Percentiles rank a stretch among this genome's conserved stretches.
Conservation (phyloP, 2,888 invertebrate genomes). For the Drosophila villosipedis region DNA sequence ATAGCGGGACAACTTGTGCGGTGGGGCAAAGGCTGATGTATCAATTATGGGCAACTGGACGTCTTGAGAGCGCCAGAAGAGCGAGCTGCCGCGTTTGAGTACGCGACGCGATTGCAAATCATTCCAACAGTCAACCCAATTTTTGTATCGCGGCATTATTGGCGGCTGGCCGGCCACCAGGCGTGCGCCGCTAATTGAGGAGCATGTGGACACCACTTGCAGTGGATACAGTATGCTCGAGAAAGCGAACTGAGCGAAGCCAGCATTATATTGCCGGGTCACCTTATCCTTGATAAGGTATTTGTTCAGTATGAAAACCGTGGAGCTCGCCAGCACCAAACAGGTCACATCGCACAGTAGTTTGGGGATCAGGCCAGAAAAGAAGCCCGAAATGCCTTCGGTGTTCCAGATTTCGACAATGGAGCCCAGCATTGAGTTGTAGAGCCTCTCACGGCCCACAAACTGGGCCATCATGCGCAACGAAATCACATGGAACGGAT, state of each 20-base stretch:
- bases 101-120: conserved; percentile 91
- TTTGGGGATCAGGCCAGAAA: conserved; percentile 94
- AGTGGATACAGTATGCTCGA: conserved; percentile 95
- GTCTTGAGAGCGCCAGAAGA: conserved; percentile 86
- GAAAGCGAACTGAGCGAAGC: conserved; percentile 91
- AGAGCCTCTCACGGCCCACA: conserved; percentile 94
- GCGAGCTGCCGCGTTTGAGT: conserved; percentile 93
- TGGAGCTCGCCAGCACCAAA: conserved; percentile 90
- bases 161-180: conserved; percentile 93
- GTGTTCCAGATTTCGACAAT: conserved; percentile 92
- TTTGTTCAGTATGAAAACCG: conserved; percentile 92
- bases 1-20: conserved; percentile 74
- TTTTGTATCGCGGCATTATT: conserved; percentile 91
- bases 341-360: conserved; percentile 93
- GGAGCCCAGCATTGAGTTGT: conserved; percentile 88
- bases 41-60: conserved; percentile 20
- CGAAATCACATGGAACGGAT: conserved; percentile 97
- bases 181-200: conserved; percentile 94
- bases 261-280: conserved; percentile 87
- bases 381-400: conserved; percentile 95
- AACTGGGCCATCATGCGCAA: conserved; percentile 97
- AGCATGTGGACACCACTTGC: conserved; percentile 95
- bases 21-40: conserved; percentile 59
- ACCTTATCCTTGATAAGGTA: conserved; percentile 92
- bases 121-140: conserved; percentile 94